A percentile compares a stretch with the other conserved stretches of the same genome.
Evolutionary conservation across 2,113 vertebrate species (phyloP).

Genomic region (Nothoprocta pentlandii): DNA sequence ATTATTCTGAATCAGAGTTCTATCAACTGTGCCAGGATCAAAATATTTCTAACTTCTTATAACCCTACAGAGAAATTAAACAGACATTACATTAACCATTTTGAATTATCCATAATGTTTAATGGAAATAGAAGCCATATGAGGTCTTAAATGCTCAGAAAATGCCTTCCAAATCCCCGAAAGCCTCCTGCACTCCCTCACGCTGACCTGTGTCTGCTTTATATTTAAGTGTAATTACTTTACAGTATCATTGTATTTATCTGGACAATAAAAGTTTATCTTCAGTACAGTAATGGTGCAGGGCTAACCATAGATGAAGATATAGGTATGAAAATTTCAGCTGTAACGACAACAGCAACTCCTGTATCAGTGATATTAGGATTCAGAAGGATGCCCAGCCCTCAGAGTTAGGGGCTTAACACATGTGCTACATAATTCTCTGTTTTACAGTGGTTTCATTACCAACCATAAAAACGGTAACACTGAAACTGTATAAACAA

Average conservation of each 20-base stretch:
- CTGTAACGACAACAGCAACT: background rate
- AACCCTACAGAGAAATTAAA: constrained; percentile 58
- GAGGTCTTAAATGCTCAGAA: constrained; percentile 22
- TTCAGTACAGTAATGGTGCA: background rate
- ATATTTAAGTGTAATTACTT: constrained; percentile 35
- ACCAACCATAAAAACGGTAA: constrained; percentile 86
- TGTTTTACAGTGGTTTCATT: constrained; percentile 88
- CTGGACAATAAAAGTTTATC: constrained; percentile 16
- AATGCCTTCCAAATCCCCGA: constrained; percentile 18
- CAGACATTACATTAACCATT: constrained; percentile 49
- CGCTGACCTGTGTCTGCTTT: background rate
- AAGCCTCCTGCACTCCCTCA: background rate
- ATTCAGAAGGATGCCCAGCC: constrained; percentile 42
- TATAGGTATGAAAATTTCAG: background rate
- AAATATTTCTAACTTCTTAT: constrained; percentile 43
- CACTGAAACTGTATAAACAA: constrained; percentile 92
- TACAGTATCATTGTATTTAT: constrained; percentile 33
- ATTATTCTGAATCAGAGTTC: constrained; percentile 20
- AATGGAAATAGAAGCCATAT: constrained; percentile 34
- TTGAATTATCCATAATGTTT: constrained; percentile 33
- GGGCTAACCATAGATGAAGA: background rate
- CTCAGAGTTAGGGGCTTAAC: constrained; percentile 64
- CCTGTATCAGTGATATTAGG: background rate
- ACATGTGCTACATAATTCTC: constrained; percentile 85
- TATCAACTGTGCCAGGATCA: constrained; percentile 24